A percentile compares a stretch with the other conserved stretches of the same genome.
phyloP scores from a whole-genome alignment of 2,888 invertebrate genomes.

The Lissocephala sabroskyi region DNA sequence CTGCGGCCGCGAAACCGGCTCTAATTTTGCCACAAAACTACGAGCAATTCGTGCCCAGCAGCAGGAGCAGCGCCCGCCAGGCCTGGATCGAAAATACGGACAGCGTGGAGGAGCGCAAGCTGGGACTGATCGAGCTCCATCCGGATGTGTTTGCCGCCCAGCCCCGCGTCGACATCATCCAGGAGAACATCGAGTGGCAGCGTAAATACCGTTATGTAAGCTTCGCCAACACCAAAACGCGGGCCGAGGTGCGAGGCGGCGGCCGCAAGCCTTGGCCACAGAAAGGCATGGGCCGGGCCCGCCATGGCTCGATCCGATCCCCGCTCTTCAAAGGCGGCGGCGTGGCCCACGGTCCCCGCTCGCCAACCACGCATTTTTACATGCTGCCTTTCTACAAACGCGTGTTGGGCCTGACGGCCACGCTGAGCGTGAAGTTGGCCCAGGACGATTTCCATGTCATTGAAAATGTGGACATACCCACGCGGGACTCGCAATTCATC shows the following conservation, averaged over 20 bases:
- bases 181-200: constrained; percentile 92
- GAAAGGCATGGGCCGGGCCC: constrained; percentile 90
- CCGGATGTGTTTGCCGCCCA: constrained; percentile 87
- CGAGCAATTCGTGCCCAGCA: constrained; percentile 40
- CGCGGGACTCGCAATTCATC: constrained; percentile 84
- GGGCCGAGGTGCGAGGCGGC: constrained; percentile 91
- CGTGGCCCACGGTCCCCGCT: constrained; percentile 89
- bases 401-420: constrained; percentile 85
- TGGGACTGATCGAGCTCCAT: constrained; percentile 91
- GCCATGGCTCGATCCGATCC: constrained; percentile 93
- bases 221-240: constrained; percentile 83
- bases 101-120: constrained; percentile 81
- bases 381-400: constrained; percentile 89
- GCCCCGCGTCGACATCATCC: constrained; percentile 90
- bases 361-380: constrained; percentile 91
- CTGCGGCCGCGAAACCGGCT: constrained; percentile 16
- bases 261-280: constrained; percentile 98
- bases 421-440: constrained; percentile 91
- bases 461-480: constrained; percentile 87
- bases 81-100: constrained; percentile 91
- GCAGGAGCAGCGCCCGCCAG: constrained; percentile 74
- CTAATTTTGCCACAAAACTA: constrained; percentile 57
- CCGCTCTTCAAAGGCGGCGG: constrained; percentile 91
- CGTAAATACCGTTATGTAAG: constrained; percentile 84
- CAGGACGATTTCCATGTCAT: constrained; percentile 97